Base-by-base conservation (phyloP, 2,113 vertebrate genomes). In the Colistium nudipinnis region DNA sequence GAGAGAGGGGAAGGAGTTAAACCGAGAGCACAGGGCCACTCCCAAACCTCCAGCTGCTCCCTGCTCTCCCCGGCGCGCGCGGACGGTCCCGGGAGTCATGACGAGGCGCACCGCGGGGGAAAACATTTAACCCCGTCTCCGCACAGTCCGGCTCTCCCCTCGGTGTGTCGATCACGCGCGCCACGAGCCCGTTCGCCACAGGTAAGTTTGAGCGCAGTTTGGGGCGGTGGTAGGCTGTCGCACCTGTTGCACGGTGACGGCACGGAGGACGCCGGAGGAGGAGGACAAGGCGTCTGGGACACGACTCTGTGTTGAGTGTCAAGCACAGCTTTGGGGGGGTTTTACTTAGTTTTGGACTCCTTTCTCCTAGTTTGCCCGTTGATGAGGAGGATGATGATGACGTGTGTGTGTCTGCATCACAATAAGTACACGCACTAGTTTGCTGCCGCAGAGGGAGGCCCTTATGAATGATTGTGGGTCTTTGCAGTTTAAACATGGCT, bases 31-130 rank as follows among this genome's bases (percentile, higher is more conserved):
- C 62, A 7, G 70, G 67, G 84, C 92, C 92, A 91, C 91, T 89
- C 92, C 92, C 91, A 67, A 70, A 82, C 71, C 78, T 89, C 65
- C 85, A 76, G 73, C 74, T 68, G 65, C 81, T 87, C 82, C 91
- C 90, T 90, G 88, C 68, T 82, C 75, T 72, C 80, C 73, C 62
- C 64, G 16, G 70, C 68, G 7, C 7, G 57, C 59, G 31, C 14
- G 4, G 53, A 9, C 67, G 27, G 17, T 60, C 62, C 66, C 7
- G 81, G 81, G 71, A 80, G 38, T 63, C 33, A 4, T 13, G 62
- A 70, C 25, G 5, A 28, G 13, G 2, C 49, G 12, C 63, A 14
- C 22, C 24, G 30, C 30, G 2, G 54, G 44, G 52, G 43, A 2
- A n/a, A 22, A 53, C 14, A 61, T 43, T 53, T 47, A 25, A 38